Evolutionary conservation across 2,888 invertebrate genomes (phyloP), one percentile per base, ranked within the genome.

Genomic region (Phlogophora meticulosa): DNA sequence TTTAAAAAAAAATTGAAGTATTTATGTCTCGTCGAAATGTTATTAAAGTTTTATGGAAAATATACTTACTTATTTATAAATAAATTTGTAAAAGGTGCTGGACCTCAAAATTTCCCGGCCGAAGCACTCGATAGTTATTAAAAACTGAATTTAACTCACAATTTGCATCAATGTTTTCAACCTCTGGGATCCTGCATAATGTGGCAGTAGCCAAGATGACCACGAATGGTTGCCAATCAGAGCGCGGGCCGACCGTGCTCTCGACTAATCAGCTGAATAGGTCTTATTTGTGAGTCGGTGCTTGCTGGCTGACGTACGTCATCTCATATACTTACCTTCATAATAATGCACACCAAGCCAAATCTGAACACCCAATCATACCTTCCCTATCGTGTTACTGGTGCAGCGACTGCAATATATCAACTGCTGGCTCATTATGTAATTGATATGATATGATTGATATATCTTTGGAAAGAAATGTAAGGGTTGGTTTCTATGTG

Each of bases 151-250:
- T n/a, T n/a, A 38, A 28, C 20, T 34, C n/a, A 15, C 7, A 24
- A 28, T 48, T 48, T 36, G 22, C 9, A 51, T 11, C 43, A 79
- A 79, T 73, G 81, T 81, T 82, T 15, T 55, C 28, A 42, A 82
- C 74, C 68, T 49, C 87, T 88, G 89, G 55, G 76, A 72, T 82
- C 80, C 80, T 72, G 81, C 56, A 64, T 58, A 71, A 63, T 62
- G 76, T 59, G 67, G 68, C 66, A 60, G 75, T 68, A 78, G 74
- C 67, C 45, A 72, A 77, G 75, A 68, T 71, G 71, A 46, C 43
- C 42, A 66, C 81, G 64, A 83, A 76, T 82, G 75, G 67, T 80
- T 81, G 78, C 81, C 90, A 88, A 89, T 88, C 87, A 87, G 82
- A 85, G 84, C 84, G 73, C 87, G 69, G 78, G 79, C 72, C 80